Base-by-base conservation (phyloP, 1,140 invertebrate species). In the Temnothorax curvispinosus region DNA sequence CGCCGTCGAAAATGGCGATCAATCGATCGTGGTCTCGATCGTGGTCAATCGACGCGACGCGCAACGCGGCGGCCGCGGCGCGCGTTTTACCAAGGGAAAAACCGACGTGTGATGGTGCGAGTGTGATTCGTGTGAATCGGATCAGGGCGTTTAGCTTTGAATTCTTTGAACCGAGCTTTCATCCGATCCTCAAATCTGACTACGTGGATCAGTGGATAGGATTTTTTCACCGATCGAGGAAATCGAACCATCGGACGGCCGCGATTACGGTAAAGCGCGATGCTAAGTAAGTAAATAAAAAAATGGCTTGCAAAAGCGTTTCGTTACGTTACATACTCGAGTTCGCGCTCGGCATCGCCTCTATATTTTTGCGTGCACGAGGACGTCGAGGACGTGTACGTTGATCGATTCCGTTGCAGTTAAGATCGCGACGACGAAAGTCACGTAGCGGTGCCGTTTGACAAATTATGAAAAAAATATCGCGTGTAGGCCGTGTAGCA, bases 321-420 rank as follows among this genome's bases (percentile, higher is more conserved):
- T 47, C 27, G 11, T 85, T 87, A 27, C 27, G 27, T 27, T 27
- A 27, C 6, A 32, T 69, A 52, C 11, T 58, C 44, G 41, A 87
- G 62, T 65, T 56, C 2, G 15, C 27, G 27, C 27, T 27, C 65
- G 56, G 52, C 38, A 13, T 21, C 11, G 62, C 21, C 27, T 47
- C 50, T 76, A 67, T 76, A 67, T 85, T 87, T 87, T 87, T 69
- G 67, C 77, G 74, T 90, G 87, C 56, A 88, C 72, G 86, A 78
- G 85, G 75, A 87, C 81, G 86, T 85, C 27, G 27, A 0, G 27
- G 27, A 27, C 27, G 27, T 27, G 85, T 84, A 18, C 65, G 87
- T 58, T 92, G 52, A 92, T 92, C 72, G 91, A 92, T 92, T 92
- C 82, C 87, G 65, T 78, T 93, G 92, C 92, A 92, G 92, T 87